Conservation (phyloP, 2,113 vertebrate genomes). For the Oenanthe oenanthe region DNA sequence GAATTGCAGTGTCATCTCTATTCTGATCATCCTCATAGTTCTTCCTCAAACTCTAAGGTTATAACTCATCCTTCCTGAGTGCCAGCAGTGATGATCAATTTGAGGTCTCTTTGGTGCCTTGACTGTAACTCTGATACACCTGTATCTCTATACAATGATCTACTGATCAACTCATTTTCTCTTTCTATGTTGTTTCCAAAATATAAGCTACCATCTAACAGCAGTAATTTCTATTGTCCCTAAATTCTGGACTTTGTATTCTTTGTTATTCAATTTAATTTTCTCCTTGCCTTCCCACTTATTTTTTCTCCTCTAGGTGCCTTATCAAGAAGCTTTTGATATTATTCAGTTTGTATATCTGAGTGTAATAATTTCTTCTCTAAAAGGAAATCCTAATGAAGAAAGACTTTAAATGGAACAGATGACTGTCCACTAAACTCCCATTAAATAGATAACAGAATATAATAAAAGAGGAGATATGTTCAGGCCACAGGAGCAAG, state of each 20-base stretch:
- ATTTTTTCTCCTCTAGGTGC: not conserved
- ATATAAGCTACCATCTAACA: not conserved
- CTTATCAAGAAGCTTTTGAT: not conserved
- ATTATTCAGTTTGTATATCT: not conserved
- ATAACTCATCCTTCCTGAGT: not conserved
- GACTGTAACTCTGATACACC: not conserved
- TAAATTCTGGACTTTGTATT: not conserved
- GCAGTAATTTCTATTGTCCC: not conserved
- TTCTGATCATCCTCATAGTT: not conserved
- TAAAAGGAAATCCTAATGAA: not conserved
- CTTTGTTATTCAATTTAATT: not conserved
- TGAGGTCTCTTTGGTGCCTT: not conserved
- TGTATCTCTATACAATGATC: not conserved
- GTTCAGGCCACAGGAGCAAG: not conserved
- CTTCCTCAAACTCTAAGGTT: not conserved
- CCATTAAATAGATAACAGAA: not conserved
- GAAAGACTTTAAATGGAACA: not conserved
- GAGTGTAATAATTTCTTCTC: not conserved
- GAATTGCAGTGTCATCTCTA: not conserved
- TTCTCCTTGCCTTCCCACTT: not conserved
- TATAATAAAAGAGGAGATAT: not conserved
- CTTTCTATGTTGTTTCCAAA: not conserved
- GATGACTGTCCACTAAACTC: not conserved
- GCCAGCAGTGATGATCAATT: not conserved
- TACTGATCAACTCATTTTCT: not conserved